Conservation (phyloP, 2,797 vertebrate species). For the Bucorvus abyssinicus region DNA sequence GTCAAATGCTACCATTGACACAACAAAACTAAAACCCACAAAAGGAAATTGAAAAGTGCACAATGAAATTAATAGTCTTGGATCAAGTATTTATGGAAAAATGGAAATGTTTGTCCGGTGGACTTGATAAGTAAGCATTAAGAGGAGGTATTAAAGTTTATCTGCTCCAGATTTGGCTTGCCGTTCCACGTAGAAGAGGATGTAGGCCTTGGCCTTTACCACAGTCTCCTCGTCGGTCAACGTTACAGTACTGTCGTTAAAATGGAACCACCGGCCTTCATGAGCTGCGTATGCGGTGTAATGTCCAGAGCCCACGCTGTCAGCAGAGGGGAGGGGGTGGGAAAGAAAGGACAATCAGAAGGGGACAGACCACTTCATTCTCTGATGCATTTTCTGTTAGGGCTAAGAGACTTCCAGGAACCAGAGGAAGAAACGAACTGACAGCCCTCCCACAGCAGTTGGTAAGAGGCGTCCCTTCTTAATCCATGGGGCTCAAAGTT, state of each 20-base stretch:
- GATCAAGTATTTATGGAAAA: slow-evolving; percentile 82
- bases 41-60: slow-evolving; percentile 80
- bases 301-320: slow-evolving; percentile 95
- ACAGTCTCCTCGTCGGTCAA: slow-evolving; percentile 91
- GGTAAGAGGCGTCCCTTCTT: background rate
- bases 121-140: slow-evolving; percentile 64
- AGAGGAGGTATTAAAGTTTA: slow-evolving; percentile 81
- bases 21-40: slow-evolving; percentile 77
- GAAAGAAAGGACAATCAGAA: background rate
- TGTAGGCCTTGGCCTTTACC: slow-evolving; percentile 96
- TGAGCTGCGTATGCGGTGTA: slow-evolving; percentile 95
- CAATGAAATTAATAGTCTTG: slow-evolving; percentile 80
- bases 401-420: background rate
- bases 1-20: slow-evolving; percentile 76
- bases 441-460: background rate
- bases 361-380: background rate
- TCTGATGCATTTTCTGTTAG: background rate
- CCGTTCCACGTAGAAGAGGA: slow-evolving; percentile 94
- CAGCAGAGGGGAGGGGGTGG: background rate
- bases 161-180: slow-evolving; percentile 77
- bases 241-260: slow-evolving; percentile 98
- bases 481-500: background rate
- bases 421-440: background rate
- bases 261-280: slow-evolving; percentile 94
- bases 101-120: slow-evolving; percentile 76